Base-by-base conservation (phyloP, 2,113 vertebrate genomes). In the Periophthalmus modestus region DNA sequence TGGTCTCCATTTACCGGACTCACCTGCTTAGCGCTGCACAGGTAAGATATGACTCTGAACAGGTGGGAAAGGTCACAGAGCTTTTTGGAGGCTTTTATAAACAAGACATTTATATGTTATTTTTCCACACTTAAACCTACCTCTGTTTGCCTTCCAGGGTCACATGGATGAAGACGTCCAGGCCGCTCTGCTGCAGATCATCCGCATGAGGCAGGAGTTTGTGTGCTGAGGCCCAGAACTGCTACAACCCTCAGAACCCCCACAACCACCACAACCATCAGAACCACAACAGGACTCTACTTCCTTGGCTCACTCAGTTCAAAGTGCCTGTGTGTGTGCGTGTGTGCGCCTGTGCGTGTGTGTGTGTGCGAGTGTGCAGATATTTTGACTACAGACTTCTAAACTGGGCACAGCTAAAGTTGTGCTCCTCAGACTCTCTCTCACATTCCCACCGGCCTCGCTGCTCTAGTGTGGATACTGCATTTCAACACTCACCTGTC, bases 161-260 rank as follows among this genome's bases (percentile, higher is more conserved):
- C 98, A 99, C 93, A 99, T 99, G 98, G 98, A 99, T 87, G 98
- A 97, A 74, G 98, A 99, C 0, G 97, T 99, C 18, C 98, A 99
- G 85, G 96, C 96, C 0, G 97, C 97, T 48, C 88, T 99, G 16
- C 93, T 99, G 0, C 98, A 99, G 93, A 99, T 99, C 91, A 96
- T 99, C 84, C 94, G 95, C 13, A 99, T 99, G 97, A 94, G 97
- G 48, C 97, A 97, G 89, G 96, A 97, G 55, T 96, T 99, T 52
- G 95, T 98, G 23, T 98, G 97, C 93, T 99, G 92, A 93, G 78
- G 74, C 66, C 48, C 36, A 19, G 7, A 34, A 2, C 68, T 52
- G 68, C 75, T 50, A 65, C 43, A 66, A 16, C 70, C 82, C 28
- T 3, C 36, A 21, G 39, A 34, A 2, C 68, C 57, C 68, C 75